Conservation (phyloP, 2,797 vertebrate species). For the Pangasius krempfi region DNA sequence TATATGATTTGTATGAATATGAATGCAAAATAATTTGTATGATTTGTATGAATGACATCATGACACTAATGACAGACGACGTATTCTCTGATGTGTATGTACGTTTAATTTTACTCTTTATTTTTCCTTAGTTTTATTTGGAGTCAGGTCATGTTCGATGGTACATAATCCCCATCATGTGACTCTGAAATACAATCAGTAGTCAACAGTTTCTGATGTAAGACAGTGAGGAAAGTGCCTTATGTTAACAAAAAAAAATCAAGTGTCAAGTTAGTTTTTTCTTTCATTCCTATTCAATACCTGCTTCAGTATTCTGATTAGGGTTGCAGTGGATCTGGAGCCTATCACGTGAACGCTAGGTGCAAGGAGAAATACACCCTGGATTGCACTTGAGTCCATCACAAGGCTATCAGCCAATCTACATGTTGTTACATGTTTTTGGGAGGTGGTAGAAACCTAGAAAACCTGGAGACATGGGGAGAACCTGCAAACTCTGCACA, state of each 20-base stretch:
- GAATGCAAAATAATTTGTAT: no score
- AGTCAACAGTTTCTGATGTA: not conserved
- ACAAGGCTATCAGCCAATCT: not conserved
- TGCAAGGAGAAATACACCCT: not conserved
- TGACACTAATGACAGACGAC: not conserved
- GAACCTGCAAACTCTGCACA: not conserved
- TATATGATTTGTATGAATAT: not conserved
- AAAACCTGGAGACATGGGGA: not conserved
- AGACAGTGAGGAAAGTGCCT: not conserved
- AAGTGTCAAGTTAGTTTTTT: not conserved
- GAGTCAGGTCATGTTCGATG: not conserved
- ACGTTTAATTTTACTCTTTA: not conserved
- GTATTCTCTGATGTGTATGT: no score
- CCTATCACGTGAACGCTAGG: not conserved
- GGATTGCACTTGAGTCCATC: not conserved
- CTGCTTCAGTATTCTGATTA: not conserved
- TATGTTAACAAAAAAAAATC: not conserved
- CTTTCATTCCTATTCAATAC: not conserved
- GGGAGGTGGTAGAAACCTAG: not conserved
- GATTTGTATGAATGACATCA: not conserved
- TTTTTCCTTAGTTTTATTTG: not conserved
- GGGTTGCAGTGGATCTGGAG: not conserved
- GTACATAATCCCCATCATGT: not conserved
- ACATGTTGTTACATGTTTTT: not conserved
- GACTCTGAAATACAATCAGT: not conserved